These are phyloP conservation scores for Ailurus styani DNA, from an alignment of 2,113 vertebrate species.

Conservation along the genomic window DNA sequence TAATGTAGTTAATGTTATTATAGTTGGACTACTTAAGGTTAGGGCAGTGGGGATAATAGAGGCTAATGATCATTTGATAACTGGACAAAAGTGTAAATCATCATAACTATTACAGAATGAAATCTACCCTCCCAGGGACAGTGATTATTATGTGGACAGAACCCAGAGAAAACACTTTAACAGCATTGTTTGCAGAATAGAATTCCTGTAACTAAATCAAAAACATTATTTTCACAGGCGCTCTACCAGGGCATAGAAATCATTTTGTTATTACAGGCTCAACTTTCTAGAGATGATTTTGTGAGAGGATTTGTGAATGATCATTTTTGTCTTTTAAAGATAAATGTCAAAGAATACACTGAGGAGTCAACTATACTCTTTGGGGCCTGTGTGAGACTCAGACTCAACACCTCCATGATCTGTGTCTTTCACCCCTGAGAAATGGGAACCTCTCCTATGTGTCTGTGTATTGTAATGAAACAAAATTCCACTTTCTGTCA, in stretches of 20 bases:
- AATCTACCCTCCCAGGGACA: not conserved
- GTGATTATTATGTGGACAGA: not conserved
- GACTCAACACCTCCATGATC: not conserved
- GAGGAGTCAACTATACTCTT: not conserved
- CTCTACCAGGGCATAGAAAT: constrained; percentile 33
- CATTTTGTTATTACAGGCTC: constrained; percentile 46
- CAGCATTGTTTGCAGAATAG: constrained; percentile 3
- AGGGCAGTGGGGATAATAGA: not conserved
- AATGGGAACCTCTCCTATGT: not conserved
- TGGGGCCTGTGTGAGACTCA: not conserved
- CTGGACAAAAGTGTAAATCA: constrained; percentile 9
- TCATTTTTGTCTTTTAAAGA: not conserved
- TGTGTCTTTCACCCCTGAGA: not conserved
- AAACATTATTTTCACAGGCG: constrained; percentile 28
- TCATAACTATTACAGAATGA: constrained; percentile 13
- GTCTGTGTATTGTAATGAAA: not conserved
- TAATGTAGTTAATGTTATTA: not conserved
- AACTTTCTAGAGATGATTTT: constrained; percentile 12
- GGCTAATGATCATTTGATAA: not conserved
- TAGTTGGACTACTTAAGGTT: not conserved
- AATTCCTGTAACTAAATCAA: constrained; percentile 40
- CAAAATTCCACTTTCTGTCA: not conserved
- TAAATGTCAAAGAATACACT: not conserved
- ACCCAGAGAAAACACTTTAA: constrained; percentile 46
- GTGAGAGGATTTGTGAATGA: not conserved